Percentiles rank a stretch among this genome's conserved stretches.
Evolutionary conservation across 1,140 invertebrate genomes (phyloP).

Genomic region (Saccostrea cuccullata): DNA sequence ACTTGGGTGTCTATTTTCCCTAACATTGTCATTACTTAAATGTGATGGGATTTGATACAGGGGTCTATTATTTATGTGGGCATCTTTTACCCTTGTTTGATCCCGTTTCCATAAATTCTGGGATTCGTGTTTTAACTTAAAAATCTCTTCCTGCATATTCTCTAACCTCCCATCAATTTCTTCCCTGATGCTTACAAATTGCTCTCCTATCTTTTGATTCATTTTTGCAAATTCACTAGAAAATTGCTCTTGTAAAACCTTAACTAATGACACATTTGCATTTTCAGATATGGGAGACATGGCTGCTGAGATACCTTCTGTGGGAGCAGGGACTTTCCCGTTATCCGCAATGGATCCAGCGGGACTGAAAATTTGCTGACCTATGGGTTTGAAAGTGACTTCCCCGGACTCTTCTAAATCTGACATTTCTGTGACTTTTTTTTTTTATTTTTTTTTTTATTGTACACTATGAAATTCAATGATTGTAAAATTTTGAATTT

Average conservation of each 20-base stretch:
- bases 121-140: too few relatives aligned
- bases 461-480: background rate
- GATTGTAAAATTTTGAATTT: background rate
- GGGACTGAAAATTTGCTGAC: too few relatives aligned
- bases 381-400: background rate
- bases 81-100: too few relatives aligned
- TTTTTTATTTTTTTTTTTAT: background rate
- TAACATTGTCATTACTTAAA: too few relatives aligned
- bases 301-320: slow-evolving; percentile 4
- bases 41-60: too few relatives aligned
- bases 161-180: too few relatives aligned
- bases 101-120: too few relatives aligned
- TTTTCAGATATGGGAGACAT: slow-evolving; percentile 26
- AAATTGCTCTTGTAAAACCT: slow-evolving; percentile 35
- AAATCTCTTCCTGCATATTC: too few relatives aligned
- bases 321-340: background rate
- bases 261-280: slow-evolving; percentile 15
- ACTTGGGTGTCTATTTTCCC: too few relatives aligned
- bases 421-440: slow-evolving; percentile 17
- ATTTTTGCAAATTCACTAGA: slow-evolving; percentile 41
- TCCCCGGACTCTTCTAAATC: slow-evolving; percentile 33
- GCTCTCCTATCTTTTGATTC: background rate
- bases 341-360: background rate
- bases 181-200: too few relatives aligned
- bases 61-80: too few relatives aligned